Conservation (phyloP, 2,113 vertebrate species). For the Dryoscopus gambensis region DNA sequence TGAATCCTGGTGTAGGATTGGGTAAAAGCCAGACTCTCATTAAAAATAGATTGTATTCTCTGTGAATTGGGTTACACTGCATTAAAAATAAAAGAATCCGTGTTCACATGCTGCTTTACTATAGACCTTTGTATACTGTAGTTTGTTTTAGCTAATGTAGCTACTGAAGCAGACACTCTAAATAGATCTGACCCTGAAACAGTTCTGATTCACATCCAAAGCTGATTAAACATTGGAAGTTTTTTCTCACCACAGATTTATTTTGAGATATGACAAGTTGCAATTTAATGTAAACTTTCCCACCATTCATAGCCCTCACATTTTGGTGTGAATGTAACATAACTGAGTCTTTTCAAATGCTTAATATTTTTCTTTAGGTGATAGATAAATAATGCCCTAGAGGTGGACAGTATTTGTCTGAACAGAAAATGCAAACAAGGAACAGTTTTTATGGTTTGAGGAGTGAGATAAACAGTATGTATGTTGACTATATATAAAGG, state of each 20-base stretch:
- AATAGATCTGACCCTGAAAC: not conserved
- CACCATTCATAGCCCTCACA: not conserved
- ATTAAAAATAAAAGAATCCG: conserved; percentile 32
- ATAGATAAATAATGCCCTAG: conserved; percentile 12
- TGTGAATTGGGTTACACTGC: not conserved
- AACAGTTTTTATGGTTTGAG: not conserved
- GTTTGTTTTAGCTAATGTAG: conserved; percentile 24
- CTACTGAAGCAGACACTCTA: conserved; percentile 30
- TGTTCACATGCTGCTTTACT: conserved; percentile 7
- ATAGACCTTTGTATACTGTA: not conserved
- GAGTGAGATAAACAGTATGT: not conserved
- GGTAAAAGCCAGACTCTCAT: conserved; percentile 48
- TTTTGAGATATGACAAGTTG: not conserved
- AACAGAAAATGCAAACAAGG: not conserved
- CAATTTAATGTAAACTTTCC: not conserved
- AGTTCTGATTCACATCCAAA: conserved; percentile 21
- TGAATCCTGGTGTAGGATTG: not conserved
- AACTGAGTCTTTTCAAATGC: not conserved
- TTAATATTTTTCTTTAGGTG: not conserved
- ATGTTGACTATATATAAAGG: not conserved
- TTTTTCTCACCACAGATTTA: not conserved
- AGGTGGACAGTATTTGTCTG: not conserved
- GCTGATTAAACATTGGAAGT: not conserved
- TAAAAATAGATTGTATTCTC: conserved; percentile 30
- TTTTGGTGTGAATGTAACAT: not conserved